Percentiles rank a stretch among this genome's conserved stretches.
Conservation (phyloP, 2,888 invertebrate species). For the Megastigmus dorsalis region DNA sequence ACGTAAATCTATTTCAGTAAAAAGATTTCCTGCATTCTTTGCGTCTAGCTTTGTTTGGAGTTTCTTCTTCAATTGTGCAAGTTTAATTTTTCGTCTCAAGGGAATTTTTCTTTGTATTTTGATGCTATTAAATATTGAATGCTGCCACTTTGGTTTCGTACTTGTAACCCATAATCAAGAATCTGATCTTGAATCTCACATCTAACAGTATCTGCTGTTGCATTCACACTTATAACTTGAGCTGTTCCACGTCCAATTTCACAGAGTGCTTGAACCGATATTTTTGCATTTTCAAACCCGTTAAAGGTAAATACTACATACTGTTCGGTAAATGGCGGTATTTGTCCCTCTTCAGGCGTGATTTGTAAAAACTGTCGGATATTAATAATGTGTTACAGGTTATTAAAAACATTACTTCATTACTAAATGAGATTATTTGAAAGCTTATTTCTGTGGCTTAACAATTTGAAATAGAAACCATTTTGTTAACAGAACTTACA, state of each 20-base stretch:
- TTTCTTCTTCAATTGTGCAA: too few species aligned
- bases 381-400: not conserved
- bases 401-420: not conserved
- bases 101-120: too few species aligned
- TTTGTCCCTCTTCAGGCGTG: slow-evolving; percentile 18
- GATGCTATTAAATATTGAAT: too few species aligned
- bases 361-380: slow-evolving; percentile 37
- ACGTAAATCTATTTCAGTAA: too few species aligned
- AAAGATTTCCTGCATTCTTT: too few species aligned
- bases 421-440: not conserved
- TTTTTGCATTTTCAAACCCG: slow-evolving; percentile 22
- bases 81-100: too few species aligned
- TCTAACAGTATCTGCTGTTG: slow-evolving; percentile 37
- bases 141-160: too few species aligned
- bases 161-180: slow-evolving; percentile 46
- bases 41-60: too few species aligned
- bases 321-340: slow-evolving; percentile 13
- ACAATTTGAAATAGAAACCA: too few species aligned
- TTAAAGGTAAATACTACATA: slow-evolving; percentile 29
- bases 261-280: slow-evolving; percentile 22
- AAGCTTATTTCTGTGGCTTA: too few species aligned
- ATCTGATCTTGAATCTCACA: slow-evolving; percentile 23
- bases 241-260: slow-evolving; percentile 17
- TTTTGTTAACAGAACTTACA: too few species aligned
- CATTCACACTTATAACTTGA: slow-evolving; percentile 16